Evolutionary conservation across 2,113 vertebrate genomes (phyloP).

Genomic region (Ophiodon elongatus): DNA sequence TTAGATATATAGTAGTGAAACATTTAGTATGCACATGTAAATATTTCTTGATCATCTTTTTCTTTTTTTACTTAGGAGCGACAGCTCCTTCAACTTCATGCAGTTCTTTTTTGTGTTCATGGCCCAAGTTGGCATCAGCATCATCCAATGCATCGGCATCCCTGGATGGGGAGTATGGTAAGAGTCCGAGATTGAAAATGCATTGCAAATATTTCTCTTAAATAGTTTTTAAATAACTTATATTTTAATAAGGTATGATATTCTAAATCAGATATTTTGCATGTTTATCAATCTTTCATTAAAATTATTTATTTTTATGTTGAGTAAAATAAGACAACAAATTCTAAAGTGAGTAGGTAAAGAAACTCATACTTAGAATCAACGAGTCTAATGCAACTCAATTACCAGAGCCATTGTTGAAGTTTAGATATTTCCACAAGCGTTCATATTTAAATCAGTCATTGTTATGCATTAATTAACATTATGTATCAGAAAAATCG

Average conservation of each 20-base stretch:
- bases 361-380: not conserved
- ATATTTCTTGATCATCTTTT: not conserved
- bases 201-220: not conserved
- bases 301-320: not conserved
- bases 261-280: not conserved
- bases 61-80: constrained; percentile 84
- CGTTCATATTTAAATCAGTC: not conserved
- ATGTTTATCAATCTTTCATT: not conserved
- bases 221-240: not conserved
- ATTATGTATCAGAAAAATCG: not conserved
- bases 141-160: constrained; percentile 96
- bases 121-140: constrained; percentile 96
- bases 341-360: not conserved
- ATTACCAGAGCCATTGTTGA: not conserved
- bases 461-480: not conserved
- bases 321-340: not conserved
- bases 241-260: not conserved
- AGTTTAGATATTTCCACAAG: not conserved
- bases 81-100: constrained; percentile 99
- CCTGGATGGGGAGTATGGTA: constrained; percentile 99
- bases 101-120: constrained; percentile 98
- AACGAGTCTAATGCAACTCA: not conserved
- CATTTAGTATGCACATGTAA: not conserved
- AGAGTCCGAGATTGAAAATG: constrained; percentile 67
- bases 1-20: not conserved